Percentiles rank a stretch among this genome's conserved stretches.
These are phyloP conservation scores for Pediacus dermestoides DNA, from an alignment of 2,888 invertebrate genomes.

Conservation along the genomic window DNA sequence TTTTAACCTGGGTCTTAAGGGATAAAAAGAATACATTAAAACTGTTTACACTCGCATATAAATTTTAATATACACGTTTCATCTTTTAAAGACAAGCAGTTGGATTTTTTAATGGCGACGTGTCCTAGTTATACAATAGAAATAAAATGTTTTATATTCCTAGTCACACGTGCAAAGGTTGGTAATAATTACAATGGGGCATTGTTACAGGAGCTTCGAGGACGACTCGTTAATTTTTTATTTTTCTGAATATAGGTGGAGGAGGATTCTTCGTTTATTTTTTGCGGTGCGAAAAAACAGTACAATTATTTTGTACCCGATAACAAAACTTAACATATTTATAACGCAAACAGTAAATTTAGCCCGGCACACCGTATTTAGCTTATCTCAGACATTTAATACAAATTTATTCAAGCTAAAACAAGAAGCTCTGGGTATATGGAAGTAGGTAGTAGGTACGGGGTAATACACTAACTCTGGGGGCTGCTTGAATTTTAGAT, in stretches of 20 bases:
- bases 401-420: conserved; percentile 30
- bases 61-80: conserved; percentile 17
- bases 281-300: too few species aligned
- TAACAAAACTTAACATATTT: conserved; percentile 24
- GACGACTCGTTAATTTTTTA: too few species aligned
- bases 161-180: too few species aligned
- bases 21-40: conserved; percentile 18
- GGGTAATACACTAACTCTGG: too few species aligned
- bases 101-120: conserved; percentile 10
- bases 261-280: too few species aligned
- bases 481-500: too few species aligned
- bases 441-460: too few species aligned
- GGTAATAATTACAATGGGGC: too few species aligned
- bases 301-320: too few species aligned
- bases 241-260: too few species aligned
- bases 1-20: conserved; percentile 11
- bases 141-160: conserved; percentile 2
- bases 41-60: conserved; percentile 15
- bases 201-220: too few species aligned
- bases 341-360: conserved; percentile 24
- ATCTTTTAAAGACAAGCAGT: conserved; percentile 5
- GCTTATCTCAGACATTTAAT: conserved; percentile 29
- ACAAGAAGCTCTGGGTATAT: conserved; percentile 24
- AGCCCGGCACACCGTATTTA: conserved; percentile 22
- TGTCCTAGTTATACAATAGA: conserved; percentile 3